Conservation (phyloP, 2,888 invertebrate species). For the Hyposoter didymator region DNA sequence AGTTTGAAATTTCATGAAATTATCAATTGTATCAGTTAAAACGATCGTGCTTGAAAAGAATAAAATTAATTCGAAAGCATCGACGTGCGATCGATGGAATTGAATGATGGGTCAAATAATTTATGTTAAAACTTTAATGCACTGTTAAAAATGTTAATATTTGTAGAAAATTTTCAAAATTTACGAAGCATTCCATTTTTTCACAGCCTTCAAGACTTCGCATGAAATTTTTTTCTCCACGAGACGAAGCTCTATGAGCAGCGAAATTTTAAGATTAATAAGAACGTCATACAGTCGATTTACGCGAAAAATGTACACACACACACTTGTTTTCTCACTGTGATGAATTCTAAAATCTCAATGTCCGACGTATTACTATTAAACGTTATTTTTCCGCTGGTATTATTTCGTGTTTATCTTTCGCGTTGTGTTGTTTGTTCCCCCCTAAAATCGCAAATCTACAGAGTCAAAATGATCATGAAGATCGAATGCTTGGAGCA, state of each 20-base stretch:
- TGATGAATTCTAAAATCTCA: conserved; percentile 45
- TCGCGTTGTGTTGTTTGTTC: conserved; percentile 8
- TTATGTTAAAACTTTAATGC: neutral
- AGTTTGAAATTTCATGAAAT: neutral
- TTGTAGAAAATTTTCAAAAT: neutral
- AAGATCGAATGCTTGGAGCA: conserved; percentile 37
- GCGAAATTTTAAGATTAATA: neutral
- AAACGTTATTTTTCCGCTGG: conserved; percentile 23
- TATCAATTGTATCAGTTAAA: neutral
- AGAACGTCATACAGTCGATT: conserved; percentile 34
- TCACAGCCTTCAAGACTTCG: conserved; percentile 10
- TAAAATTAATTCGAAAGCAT: neutral
- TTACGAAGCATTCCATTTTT: neutral
- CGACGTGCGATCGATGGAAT: neutral
- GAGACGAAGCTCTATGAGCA: neutral
- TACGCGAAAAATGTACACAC: conserved; percentile 45
- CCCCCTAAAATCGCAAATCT: conserved; percentile 43
- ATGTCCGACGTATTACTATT: conserved; percentile 43
- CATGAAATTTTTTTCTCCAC: neutral
- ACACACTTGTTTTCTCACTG: conserved; percentile 21
- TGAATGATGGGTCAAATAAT: neutral
- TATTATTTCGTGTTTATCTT: neutral
- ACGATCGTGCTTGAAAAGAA: neutral
- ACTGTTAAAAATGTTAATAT: neutral
- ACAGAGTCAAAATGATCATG: conserved; percentile 55